Evolutionary conservation across 2,113 vertebrate genomes (phyloP).

Genomic region (Recurvirostra avosetta): DNA sequence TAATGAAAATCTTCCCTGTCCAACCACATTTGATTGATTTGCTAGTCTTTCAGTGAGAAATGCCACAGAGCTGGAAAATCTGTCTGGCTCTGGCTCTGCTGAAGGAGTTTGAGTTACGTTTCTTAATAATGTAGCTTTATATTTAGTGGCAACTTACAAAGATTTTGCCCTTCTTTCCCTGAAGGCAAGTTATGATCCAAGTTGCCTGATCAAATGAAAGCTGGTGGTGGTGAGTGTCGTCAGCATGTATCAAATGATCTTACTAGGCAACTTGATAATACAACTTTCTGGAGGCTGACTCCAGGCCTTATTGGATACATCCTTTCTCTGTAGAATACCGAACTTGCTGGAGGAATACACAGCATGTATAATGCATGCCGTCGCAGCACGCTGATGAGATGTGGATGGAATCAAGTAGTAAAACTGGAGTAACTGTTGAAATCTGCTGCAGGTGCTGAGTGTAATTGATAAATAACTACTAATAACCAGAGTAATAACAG

Average conservation of each 20-base stretch:
- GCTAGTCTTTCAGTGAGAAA: neutral
- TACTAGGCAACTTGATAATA: neutral
- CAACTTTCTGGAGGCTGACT: neutral
- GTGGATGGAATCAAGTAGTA: neutral
- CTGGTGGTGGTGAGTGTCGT: neutral
- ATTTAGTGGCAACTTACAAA: neutral
- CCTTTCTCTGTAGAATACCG: neutral
- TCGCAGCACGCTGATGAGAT: conserved; percentile 4
- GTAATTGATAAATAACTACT: conserved; percentile 39
- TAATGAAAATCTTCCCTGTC: neutral
- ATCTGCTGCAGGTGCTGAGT: neutral
- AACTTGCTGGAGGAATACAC: neutral
- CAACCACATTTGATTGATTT: conserved; percentile 7
- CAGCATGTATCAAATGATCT: neutral
- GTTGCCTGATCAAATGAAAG: neutral
- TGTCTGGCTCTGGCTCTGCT: neutral
- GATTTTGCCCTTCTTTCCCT: neutral
- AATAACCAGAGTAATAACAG: neutral
- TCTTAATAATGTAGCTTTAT: conserved; percentile 33
- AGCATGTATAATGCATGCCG: neutral
- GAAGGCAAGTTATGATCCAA: neutral
- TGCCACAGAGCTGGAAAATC: neutral
- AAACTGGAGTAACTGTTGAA: neutral
- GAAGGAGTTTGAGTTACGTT: conserved; percentile 25
- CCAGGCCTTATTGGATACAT: neutral